Base-by-base conservation (phyloP, 2,113 vertebrate species). In the Baryphthengus martii region DNA sequence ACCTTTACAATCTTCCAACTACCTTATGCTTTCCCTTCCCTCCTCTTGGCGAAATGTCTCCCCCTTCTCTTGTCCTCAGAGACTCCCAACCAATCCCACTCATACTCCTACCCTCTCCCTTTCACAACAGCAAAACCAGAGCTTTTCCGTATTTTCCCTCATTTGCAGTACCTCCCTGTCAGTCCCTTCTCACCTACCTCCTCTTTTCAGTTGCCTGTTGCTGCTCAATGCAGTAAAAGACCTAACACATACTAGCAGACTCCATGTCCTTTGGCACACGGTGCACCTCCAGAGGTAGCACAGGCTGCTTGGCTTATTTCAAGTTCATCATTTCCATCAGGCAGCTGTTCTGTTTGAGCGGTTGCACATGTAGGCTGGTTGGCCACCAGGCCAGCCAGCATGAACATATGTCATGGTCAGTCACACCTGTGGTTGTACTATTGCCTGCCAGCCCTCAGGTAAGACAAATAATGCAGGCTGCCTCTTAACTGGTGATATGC, bases 251-350 rank as follows among this genome's bases (percentile, higher is more conserved):
- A 6, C 4, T 1, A n/a, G 21, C 17, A 28, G 56, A 33, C 42
- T 56, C 16, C 24, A 16, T 0, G 0, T 10, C 15, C 25, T 40
- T 7, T 6, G 37, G 21, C 62, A 75, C 4, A 2, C 2, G 23
- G 59, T 2, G 9, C 39, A 62, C 35, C 52, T 65, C 24, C 33
- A 47, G 19, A 70, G 45, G 20, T 12, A 52, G n/a, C 9, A 29
- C 29, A 16, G 40, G 26, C 52, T 42, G 20, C 31, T 14, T 13
- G 74, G 28, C 37, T 63, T 16, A 2, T 11, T 33, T 26, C 15
- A 50, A 47, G 58, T 7, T 40, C 17, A 6, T 45, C 3, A 26
- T 5, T 66, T 44, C 47, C 82, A 62, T 55, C 4, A 12, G 39
- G n/a, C 56, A 56, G 44, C 50, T 44, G 18, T 40, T 45, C 44